Conservation (phyloP, 2,113 vertebrate species). For the Bothrops jararaca region DNA sequence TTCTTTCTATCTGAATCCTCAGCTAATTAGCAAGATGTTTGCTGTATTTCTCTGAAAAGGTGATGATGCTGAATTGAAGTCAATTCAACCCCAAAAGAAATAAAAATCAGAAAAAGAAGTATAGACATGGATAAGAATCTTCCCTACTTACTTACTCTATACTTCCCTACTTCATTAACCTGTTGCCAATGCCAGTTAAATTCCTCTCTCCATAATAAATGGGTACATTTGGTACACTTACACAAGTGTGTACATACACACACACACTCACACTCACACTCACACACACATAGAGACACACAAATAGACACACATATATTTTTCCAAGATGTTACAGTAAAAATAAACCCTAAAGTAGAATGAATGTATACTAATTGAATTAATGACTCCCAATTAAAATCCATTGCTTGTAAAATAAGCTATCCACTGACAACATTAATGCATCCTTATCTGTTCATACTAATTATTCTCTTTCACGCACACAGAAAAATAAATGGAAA, state of each 20-base stretch:
- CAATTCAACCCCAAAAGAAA: not conserved
- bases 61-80: not conserved
- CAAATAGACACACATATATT: not conserved
- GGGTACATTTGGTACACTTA: not conserved
- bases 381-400: not conserved
- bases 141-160: not conserved
- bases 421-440: not conserved
- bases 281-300: not conserved
- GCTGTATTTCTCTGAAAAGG: not conserved
- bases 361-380: not conserved
- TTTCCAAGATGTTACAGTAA: not conserved
- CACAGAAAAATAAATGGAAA: not conserved
- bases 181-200: not conserved
- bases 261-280: too few species aligned
- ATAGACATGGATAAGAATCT: not conserved
- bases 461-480: not conserved
- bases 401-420: not conserved
- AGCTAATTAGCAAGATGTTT: not conserved
- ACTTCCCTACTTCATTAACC: not conserved
- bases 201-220: not conserved
- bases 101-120: not conserved
- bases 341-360: not conserved
- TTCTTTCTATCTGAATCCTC: not conserved
- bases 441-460: not conserved
- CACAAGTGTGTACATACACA: not conserved